Percentiles rank a stretch among this genome's conserved stretches.
These are phyloP conservation scores for Ophthalmolycus amberensis DNA, from an alignment of 2,113 vertebrate species.

Conservation along the genomic window DNA sequence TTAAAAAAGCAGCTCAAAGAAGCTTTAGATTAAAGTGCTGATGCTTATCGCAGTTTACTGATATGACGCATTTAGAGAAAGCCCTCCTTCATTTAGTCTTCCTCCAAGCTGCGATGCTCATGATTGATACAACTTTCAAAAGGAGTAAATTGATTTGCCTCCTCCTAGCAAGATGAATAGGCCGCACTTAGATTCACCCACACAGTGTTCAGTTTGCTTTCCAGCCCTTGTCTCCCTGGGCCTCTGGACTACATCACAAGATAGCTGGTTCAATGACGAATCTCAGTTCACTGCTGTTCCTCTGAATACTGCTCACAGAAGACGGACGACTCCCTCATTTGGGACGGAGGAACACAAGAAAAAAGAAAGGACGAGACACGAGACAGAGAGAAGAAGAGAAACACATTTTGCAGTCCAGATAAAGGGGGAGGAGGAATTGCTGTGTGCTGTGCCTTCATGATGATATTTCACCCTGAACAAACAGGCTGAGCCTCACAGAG, in stretches of 20 bases:
- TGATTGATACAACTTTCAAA: constrained; percentile 70
- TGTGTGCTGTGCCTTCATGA: constrained; percentile 57
- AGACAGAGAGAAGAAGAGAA: constrained; percentile 40
- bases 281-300: constrained; percentile 34
- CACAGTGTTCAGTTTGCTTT: constrained; percentile 33
- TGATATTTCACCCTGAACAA: constrained; percentile 79
- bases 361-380: constrained; percentile 20
- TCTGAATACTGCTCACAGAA: constrained; percentile 42
- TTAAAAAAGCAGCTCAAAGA: constrained; percentile 54
- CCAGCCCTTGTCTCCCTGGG: constrained; percentile 29
- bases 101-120: constrained; percentile 51
- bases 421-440: constrained; percentile 60
- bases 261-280: constrained; percentile 53
- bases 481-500: constrained; percentile 73
- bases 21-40: constrained; percentile 56
- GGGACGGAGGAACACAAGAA: constrained; percentile 18
- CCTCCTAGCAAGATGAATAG: constrained; percentile 59
- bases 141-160: constrained; percentile 67
- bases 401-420: constrained; percentile 51
- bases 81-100: constrained; percentile 41
- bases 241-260: constrained; percentile 28
- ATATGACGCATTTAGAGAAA: constrained; percentile 61
- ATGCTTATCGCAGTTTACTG: constrained; percentile 56
- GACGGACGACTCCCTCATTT: constrained; percentile 38
- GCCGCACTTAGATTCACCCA: constrained; percentile 40